Percentiles rank a stretch among this genome's conserved stretches.
Evolutionary conservation across 2,888 invertebrate genomes (phyloP).

Genomic region (Idaea straminata): DNA sequence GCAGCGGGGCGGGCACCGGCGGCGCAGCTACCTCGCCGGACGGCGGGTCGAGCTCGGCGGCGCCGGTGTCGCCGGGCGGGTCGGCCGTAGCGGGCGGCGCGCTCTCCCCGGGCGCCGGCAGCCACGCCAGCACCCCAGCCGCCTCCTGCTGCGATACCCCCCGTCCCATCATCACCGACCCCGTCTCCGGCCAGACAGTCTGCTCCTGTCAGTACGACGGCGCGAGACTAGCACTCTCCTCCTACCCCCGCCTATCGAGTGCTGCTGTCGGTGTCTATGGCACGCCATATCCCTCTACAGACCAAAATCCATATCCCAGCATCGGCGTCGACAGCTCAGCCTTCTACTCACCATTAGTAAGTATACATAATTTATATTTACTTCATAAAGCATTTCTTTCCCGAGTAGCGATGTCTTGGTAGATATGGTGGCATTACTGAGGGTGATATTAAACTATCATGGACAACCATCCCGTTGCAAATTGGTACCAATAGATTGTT

Average conservation of each 20-base stretch:
- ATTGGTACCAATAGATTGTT: slow-evolving; percentile 70
- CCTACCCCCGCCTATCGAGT: slow-evolving; percentile 88
- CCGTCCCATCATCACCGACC: slow-evolving; percentile 94
- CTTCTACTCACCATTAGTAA: slow-evolving; percentile 96
- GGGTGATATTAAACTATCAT: slow-evolving; percentile 20
- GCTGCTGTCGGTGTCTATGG: slow-evolving; percentile 91
- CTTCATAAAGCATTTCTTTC: not conserved
- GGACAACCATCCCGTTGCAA: slow-evolving; percentile 45
- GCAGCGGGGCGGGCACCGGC: slow-evolving; percentile 86
- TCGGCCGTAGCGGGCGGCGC: slow-evolving; percentile 82
- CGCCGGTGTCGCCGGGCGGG: slow-evolving; percentile 86
- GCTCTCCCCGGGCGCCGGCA: slow-evolving; percentile 80
- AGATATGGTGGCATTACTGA: not conserved
- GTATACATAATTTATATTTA: slow-evolving; percentile 56
- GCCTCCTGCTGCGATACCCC: slow-evolving; percentile 93
- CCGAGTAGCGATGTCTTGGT: not conserved
- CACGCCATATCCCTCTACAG: slow-evolving; percentile 92
- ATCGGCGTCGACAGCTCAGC: slow-evolving; percentile 96
- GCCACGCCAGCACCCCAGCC: slow-evolving; percentile 75
- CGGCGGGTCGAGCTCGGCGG: slow-evolving; percentile 84
- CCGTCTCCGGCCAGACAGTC: slow-evolving; percentile 94
- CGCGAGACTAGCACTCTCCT: slow-evolving; percentile 89
- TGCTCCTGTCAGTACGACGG: slow-evolving; percentile 97
- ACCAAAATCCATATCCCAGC: slow-evolving; percentile 95
- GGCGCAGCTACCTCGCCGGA: slow-evolving; percentile 88